Evolutionary conservation across 2,888 invertebrate genomes (phyloP).

Genomic region (Augochlorella aurata): DNA sequence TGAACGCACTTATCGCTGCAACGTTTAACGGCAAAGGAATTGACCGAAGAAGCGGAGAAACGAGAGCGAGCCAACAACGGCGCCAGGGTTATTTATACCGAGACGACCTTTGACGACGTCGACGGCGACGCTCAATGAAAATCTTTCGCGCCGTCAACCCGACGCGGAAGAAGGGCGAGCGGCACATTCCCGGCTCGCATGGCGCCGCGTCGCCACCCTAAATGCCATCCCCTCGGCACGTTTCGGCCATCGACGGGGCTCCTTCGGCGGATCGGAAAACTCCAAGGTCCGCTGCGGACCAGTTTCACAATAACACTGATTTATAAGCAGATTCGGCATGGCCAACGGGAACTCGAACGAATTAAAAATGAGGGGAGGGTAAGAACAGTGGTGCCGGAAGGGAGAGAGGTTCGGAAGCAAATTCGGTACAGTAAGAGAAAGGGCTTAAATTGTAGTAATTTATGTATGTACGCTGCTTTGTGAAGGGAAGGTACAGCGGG

Average conservation of each 20-base stretch:
- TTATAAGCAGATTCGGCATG: too few species aligned
- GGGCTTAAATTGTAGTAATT: too few species aligned
- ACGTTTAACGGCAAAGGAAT: slow-evolving; percentile 52
- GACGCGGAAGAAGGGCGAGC: slow-evolving; percentile 53
- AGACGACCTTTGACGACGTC: slow-evolving; percentile 73
- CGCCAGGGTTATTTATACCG: slow-evolving; percentile 76
- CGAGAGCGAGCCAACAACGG: slow-evolving; percentile 65
- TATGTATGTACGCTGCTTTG: too few species aligned
- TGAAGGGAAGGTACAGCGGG: too few species aligned
- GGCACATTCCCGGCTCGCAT: slow-evolving; percentile 31
- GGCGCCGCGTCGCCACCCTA: slow-evolving; percentile 52
- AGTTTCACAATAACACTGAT: too few species aligned
- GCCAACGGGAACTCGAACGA: too few species aligned
- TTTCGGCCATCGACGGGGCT: slow-evolving; percentile 9
- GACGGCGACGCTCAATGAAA: slow-evolving; percentile 66
- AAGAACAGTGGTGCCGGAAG: too few species aligned
- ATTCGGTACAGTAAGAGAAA: too few species aligned
- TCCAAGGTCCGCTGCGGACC: too few species aligned
- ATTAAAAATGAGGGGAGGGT: too few species aligned
- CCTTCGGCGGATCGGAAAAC: not conserved
- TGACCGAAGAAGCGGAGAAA: slow-evolving; percentile 54
- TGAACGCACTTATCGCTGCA: slow-evolving; percentile 11
- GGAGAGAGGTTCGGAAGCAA: too few species aligned
- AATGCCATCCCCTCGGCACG: slow-evolving; percentile 51
- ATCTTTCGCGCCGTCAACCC: slow-evolving; percentile 57